Evolutionary conservation across 2,113 vertebrate genomes (phyloP).

Genomic region (Castor canadensis): DNA sequence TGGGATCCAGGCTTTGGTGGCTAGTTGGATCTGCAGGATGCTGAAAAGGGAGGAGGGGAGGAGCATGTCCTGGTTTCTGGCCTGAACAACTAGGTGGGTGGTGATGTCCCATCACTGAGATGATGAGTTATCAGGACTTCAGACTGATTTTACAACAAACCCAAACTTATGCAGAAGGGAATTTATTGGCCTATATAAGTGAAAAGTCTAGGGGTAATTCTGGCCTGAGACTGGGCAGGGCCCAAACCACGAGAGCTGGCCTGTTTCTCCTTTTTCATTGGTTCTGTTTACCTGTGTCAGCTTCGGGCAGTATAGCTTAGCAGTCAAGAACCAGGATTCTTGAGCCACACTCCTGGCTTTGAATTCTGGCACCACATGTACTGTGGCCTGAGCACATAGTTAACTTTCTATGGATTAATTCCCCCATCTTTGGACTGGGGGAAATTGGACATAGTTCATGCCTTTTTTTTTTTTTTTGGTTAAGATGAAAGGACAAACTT

Average conservation of each 20-base stretch:
- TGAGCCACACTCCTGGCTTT: neutral
- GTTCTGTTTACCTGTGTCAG: neutral
- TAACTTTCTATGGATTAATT: neutral
- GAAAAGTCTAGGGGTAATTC: neutral
- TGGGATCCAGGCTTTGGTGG: neutral
- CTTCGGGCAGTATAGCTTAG: neutral
- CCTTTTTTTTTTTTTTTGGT: neutral
- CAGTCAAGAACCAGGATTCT: neutral
- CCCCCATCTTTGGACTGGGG: neutral
- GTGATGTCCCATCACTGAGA: neutral
- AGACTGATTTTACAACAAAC: neutral
- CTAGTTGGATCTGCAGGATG: neutral
- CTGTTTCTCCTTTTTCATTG: neutral
- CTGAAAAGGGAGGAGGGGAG: neutral
- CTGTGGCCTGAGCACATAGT: neutral
- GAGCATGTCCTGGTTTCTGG: neutral
- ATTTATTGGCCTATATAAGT: neutral
- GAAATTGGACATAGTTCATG: accelerated
- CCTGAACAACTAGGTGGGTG: neutral
- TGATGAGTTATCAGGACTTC: neutral
- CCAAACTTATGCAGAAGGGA: neutral
- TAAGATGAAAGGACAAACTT: neutral
- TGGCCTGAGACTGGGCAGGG: neutral
- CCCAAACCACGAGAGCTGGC: neutral
- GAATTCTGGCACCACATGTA: too few relatives aligned